phyloP scores from a whole-genome alignment of 2,888 invertebrate species.

The Oxystoma pomonae region DNA sequence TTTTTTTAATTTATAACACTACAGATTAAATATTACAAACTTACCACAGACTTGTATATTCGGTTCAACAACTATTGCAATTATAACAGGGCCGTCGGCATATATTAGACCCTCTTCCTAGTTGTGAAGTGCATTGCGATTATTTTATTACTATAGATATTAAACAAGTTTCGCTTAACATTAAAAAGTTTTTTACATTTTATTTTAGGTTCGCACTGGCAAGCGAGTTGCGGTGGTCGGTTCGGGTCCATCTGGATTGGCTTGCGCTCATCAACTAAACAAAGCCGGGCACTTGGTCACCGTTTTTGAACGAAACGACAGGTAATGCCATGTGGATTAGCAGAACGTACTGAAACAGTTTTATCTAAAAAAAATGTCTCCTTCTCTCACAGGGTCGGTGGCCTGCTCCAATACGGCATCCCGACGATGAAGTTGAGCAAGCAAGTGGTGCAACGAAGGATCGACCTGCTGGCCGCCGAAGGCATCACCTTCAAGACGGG shows the following conservation, averaged over 20 bases:
- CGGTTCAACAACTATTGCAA: too few relatives aligned
- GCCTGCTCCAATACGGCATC: conserved; percentile 95
- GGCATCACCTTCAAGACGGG: conserved; percentile 83
- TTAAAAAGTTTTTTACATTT: too few relatives aligned
- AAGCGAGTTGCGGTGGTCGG: conserved; percentile 65
- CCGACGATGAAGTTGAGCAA: conserved; percentile 99
- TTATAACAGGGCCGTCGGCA: too few relatives aligned
- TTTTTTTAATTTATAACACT: too few relatives aligned
- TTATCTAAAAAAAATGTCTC: not conserved
- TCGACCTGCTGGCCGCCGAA: conserved; percentile 82
- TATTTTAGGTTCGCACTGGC: conserved; percentile 31
- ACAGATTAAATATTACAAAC: too few relatives aligned
- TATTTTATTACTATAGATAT: too few relatives aligned
- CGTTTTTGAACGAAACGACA: conserved; percentile 95
- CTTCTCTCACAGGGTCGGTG: conserved; percentile 55
- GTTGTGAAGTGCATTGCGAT: too few relatives aligned
- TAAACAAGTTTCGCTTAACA: too few relatives aligned
- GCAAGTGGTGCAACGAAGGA: conserved; percentile 84
- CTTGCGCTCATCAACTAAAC: conserved; percentile 95
- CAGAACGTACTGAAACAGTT: not conserved
- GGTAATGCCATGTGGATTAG: not conserved
- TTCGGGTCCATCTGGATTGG: conserved; percentile 90
- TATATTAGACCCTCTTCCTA: too few relatives aligned
- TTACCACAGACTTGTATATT: too few relatives aligned
- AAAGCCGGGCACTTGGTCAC: conserved; percentile 96